phyloP scores from a whole-genome alignment of 2,888 invertebrate genomes.

The Itoplectis maculator region DNA sequence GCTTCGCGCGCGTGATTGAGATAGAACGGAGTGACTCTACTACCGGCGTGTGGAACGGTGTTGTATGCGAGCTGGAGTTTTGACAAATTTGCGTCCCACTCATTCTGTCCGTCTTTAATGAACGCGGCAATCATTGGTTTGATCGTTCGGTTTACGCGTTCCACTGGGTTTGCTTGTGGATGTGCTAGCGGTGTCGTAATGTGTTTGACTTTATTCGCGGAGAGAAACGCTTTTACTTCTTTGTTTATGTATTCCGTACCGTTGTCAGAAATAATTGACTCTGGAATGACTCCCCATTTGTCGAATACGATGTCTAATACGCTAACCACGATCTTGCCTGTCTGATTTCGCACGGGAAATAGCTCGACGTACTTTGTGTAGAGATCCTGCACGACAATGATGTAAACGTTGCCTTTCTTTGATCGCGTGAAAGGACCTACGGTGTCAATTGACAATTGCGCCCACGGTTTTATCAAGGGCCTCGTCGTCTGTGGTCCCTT shows the following conservation, averaged over 20 bases:
- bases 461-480: conserved; percentile 47
- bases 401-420: conserved; percentile 43
- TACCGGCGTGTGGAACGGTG: conserved; percentile 12
- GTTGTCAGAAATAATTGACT: conserved; percentile 56
- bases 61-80: conserved; percentile 51
- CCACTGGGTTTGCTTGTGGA: conserved; percentile 50
- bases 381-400: conserved; percentile 18
- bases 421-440: conserved; percentile 41
- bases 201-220: conserved; percentile 1
- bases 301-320: conserved; percentile 24
- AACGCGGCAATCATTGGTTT: conserved; percentile 57
- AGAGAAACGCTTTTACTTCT: conserved; percentile 46
- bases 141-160: conserved; percentile 46
- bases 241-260: conserved; percentile 58
- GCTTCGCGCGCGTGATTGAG: conserved; percentile 55
- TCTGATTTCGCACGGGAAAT: conserved; percentile 33
- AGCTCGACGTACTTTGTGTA: too few species aligned
- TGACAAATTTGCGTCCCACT: conserved; percentile 52
- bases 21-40: conserved; percentile 40
- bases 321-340: conserved; percentile 30
- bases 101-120: conserved; percentile 25
- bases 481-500: conserved; percentile 38
- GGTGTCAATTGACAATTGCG: conserved; percentile 45
- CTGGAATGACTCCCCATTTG: conserved; percentile 42
- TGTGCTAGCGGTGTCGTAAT: conserved; percentile 46